Conservation (phyloP, 2,113 vertebrate species). For the Balaenoptera acutorostrata region DNA sequence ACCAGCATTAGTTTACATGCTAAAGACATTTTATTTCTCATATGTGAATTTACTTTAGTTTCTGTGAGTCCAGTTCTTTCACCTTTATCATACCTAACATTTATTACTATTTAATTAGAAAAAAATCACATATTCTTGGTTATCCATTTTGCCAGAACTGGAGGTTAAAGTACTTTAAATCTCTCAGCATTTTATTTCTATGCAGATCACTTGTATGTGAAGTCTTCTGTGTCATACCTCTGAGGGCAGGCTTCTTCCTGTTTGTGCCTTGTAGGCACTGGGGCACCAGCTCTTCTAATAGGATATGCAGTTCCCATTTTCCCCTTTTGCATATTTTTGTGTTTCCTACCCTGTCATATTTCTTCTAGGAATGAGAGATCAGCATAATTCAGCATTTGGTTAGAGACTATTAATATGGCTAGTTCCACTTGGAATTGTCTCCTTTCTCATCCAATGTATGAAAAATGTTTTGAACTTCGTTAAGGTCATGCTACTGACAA, state of each 20-base stretch:
- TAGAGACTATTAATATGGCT: not conserved
- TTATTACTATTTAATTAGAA: not conserved
- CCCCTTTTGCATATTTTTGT: not conserved
- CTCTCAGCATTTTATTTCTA: not conserved
- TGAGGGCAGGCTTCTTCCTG: rapidly evolving
- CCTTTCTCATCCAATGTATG: not conserved
- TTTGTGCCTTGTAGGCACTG: not conserved
- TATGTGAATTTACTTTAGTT: not conserved
- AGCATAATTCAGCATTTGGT: not conserved
- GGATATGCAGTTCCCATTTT: not conserved
- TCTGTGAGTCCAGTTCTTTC: not conserved
- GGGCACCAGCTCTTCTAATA: not conserved
- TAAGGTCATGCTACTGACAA: not conserved
- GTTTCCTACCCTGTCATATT: not conserved
- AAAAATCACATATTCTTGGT: not conserved
- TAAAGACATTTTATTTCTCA: not conserved
- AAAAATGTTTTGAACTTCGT: not conserved
- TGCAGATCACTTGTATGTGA: not conserved
- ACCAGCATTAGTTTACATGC: not conserved
- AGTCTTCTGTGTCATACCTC: not conserved
- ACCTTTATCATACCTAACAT: not conserved
- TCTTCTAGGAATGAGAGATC: not conserved
- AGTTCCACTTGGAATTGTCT: not conserved
- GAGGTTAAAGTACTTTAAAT: not conserved
- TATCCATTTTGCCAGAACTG: not conserved